Evolutionary conservation across 2,113 vertebrate species (phyloP), one percentile per base, ranked within the genome.

Genomic region (Grammomys dolichurus): DNA sequence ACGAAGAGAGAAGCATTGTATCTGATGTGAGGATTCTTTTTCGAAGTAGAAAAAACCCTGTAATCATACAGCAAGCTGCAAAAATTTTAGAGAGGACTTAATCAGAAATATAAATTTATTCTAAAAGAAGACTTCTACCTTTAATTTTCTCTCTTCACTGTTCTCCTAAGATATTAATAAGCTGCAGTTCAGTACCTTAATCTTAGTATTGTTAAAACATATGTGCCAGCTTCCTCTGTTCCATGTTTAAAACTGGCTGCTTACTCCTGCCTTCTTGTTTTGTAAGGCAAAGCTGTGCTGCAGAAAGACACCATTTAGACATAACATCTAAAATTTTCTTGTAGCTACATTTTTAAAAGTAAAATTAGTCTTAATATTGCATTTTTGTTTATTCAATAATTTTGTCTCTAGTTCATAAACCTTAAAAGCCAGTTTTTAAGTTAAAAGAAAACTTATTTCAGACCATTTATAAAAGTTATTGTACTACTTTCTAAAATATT

Each of bases 141-240:
- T 94, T 40, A 43, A 14, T 88, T 95, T 96, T 77, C 46, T 96
- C 89, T 20, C 73, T 89, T 91, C 43, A 70, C 19, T 91, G 17
- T 2, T 80, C 31, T 70, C 58, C 46, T 80, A 96, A 92, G 77
- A 84, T 92, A 92, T 60, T 80, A 93, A 90, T 81, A 81, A 94
- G n/a, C 20, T 86, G 24, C 40, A 95, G 75, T 78, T 90, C 43
- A 93, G 22, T 87, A 84, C 63, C 91, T 89, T 77, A 67, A 17
- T 48, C 56, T 91, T 76, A 60, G 36, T 70, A 94, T 96, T 87
- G 22, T 82, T 63, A 60, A 94, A 95, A 87, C 90, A 8, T 40
- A 24, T 12, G 26, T 58, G 7, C 4, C 3, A 43, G 51, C 40
- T 93, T 91, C 8, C 8, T 92, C 28, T 75, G 17, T 89, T 90